These are phyloP conservation scores for Drosophila erecta DNA, from an alignment of 1,140 invertebrate genomes.

Conservation along the genomic window DNA sequence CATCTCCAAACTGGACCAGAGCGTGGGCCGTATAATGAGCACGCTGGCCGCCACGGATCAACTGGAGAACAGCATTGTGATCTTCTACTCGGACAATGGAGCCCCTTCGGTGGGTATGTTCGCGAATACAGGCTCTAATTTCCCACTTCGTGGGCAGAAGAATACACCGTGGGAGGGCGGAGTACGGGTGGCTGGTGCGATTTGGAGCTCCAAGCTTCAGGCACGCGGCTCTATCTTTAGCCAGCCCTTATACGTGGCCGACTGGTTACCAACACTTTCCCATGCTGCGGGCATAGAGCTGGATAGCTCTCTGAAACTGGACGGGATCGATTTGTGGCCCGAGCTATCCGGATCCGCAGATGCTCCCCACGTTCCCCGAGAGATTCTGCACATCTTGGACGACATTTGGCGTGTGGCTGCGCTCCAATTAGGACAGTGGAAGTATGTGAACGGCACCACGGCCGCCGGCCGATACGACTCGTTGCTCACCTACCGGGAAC, in stretches of 20 bases:
- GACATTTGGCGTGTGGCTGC: slow-evolving; percentile 87
- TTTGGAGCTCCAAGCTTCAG: slow-evolving; percentile 90
- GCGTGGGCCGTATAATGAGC: slow-evolving; percentile 91
- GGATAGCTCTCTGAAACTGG: slow-evolving; percentile 84
- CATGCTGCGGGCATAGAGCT: slow-evolving; percentile 85
- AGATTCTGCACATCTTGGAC: slow-evolving; percentile 90
- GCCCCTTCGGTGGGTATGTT: slow-evolving; percentile 90
- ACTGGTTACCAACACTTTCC: slow-evolving; percentile 94
- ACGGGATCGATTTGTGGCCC: slow-evolving; percentile 91
- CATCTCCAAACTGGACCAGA: slow-evolving; percentile 94
- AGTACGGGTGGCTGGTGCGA: slow-evolving; percentile 89
- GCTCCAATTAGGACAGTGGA: slow-evolving; percentile 89
- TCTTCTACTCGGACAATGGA: slow-evolving; percentile 92
- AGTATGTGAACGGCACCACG: slow-evolving; percentile 89
- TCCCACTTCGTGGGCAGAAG: slow-evolving; percentile 93
- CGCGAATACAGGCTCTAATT: slow-evolving; percentile 93
- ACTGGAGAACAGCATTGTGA: slow-evolving; percentile 89
- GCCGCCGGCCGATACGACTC: slow-evolving; percentile 84
- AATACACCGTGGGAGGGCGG: slow-evolving; percentile 95
- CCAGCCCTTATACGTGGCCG: slow-evolving; percentile 92
- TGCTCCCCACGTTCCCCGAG: slow-evolving; percentile 85
- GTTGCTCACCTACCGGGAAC: slow-evolving; percentile 84
- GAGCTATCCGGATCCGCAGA: slow-evolving; percentile 84
- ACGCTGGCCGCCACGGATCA: slow-evolving; percentile 89
- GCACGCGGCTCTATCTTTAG: slow-evolving; percentile 87